Evolutionary conservation across 1,140 invertebrate species (phyloP).

Genomic region (Sarcophaga bullata): DNA sequence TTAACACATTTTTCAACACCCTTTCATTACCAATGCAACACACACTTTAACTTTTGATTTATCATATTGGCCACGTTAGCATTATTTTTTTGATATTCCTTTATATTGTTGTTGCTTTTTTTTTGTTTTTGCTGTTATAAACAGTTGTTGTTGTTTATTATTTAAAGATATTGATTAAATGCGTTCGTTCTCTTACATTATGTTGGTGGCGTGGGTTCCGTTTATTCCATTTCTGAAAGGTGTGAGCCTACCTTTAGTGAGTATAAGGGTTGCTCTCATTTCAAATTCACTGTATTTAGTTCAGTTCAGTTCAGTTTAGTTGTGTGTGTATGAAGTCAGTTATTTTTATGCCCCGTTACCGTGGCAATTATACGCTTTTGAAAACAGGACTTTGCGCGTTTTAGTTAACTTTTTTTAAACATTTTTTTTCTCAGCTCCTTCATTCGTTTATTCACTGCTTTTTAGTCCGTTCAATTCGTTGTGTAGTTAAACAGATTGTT

Average conservation of each 20-base stretch:
- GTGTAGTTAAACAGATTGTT: constrained; percentile 19
- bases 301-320: background rate
- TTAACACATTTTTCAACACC: background rate
- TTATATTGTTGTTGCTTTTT: background rate
- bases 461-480: background rate
- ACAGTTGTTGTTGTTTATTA: background rate
- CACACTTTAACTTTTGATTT: background rate
- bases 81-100: background rate
- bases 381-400: constrained; percentile 12
- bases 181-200: background rate
- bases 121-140: background rate
- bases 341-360: constrained; percentile 5
- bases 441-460: background rate
- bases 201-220: constrained; percentile 19
- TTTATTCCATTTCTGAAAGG: background rate
- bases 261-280: constrained; percentile 3
- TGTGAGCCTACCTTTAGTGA: constrained; percentile 5
- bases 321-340: background rate
- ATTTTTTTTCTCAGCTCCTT: too few species aligned
- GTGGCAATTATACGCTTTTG: constrained; percentile 18
- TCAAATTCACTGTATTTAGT: background rate
- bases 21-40: background rate
- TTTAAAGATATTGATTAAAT: constrained; percentile 5
- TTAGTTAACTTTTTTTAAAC: too few species aligned
- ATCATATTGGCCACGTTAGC: background rate